Evolutionary conservation across 1,140 invertebrate genomes (phyloP).

Genomic region (Anagrus nilaparvatae): DNA sequence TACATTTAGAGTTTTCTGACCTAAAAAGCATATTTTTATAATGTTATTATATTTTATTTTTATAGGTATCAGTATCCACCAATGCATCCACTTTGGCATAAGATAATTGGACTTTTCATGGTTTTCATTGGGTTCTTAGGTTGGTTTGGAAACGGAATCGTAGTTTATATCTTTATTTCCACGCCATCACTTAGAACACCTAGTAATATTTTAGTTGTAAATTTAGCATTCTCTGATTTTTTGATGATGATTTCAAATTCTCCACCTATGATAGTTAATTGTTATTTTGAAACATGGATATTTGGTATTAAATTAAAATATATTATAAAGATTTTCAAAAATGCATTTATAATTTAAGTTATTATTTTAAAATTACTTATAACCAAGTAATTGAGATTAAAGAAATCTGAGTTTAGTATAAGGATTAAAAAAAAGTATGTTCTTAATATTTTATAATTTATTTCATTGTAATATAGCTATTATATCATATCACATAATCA

Average conservation of each 20-base stretch:
- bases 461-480: too few relatives aligned
- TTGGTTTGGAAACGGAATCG: conserved; percentile 69
- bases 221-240: conserved; percentile 80
- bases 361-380: too few relatives aligned
- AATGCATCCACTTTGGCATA: conserved; percentile 71
- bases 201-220: conserved; percentile 73
- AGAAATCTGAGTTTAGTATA: too few relatives aligned
- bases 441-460: too few relatives aligned
- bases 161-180: conserved; percentile 72
- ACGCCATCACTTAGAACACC: conserved; percentile 73
- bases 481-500: too few relatives aligned
- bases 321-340: too few relatives aligned
- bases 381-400: too few relatives aligned
- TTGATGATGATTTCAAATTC: conserved; percentile 77
- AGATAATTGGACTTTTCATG: conserved; percentile 65
- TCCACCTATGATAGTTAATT: conserved; percentile 73
- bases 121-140: conserved; percentile 60
- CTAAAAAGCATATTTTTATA: too few relatives aligned
- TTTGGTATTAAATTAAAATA: too few relatives aligned
- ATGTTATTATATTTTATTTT: conserved; percentile 58
- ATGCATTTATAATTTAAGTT: too few relatives aligned
- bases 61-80: conserved; percentile 70
- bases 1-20: too few relatives aligned
- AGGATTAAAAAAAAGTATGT: too few relatives aligned
- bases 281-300: conserved; percentile 79